Evolutionary conservation across 2,888 invertebrate genomes (phyloP), one percentile per base, ranked within the genome.

Genomic region (Hyppa rectilinea): DNA sequence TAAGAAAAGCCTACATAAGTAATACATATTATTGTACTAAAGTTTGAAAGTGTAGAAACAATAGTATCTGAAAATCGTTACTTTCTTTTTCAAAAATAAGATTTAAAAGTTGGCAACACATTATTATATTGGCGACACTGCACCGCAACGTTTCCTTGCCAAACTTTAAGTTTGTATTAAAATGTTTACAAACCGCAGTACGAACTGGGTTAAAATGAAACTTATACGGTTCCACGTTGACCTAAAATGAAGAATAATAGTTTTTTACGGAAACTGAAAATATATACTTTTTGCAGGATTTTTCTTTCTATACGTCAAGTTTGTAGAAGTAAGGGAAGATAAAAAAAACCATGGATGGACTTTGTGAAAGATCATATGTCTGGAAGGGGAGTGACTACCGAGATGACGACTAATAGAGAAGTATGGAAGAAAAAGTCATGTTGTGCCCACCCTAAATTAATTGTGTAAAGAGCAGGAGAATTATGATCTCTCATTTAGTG

Each of bases 151-250:
- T 40, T 78, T 58, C 61, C 29, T 65, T 64, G 47, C 52, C 60
- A 61, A 68, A 59, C 56, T 53, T 40, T 45, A 69, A 61, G 36
- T 74, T 50, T 55, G 20, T 66, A 59, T 68, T 50, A 38, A 72
- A 61, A 56, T 71, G 58, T 76, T 59, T 78, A 40, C 38, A 43
- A 38, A 72, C 9, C 9, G 20, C 31, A 66, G 5, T 47, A 20
- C 20, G 23, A 65, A 66, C 58, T 78, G 20, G 66, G 58, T 40
- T 74, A 29, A 43, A 71, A 58, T 36, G 12, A 53, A 75, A 75
- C 45, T 58, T 62, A 34, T 71, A 45, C 7, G 26, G 53, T 62
- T 63, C 23, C 53, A 40, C 26, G 34, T 40, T 47, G 63, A 53
- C 34, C 47, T 63, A 20, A 43, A 71, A 47, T 73, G 1, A 36